Conservation (phyloP, 2,888 invertebrate genomes). For the Platycnemis pennipes region DNA sequence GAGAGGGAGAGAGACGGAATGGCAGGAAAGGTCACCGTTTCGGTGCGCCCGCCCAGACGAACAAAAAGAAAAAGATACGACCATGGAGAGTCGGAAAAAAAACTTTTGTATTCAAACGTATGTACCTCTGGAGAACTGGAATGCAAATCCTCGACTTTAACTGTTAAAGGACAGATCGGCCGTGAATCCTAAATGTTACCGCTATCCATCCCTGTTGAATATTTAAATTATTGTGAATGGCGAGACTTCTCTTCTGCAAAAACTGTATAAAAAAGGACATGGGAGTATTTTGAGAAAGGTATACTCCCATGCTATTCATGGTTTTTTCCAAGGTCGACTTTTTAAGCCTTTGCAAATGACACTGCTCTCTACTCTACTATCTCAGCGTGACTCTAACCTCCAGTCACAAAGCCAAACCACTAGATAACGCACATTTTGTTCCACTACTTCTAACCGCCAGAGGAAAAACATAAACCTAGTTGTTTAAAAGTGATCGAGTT, state of each 20-base stretch:
- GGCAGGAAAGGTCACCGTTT: conserved; percentile 8
- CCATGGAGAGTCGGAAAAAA: not conserved
- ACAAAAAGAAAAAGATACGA: not conserved
- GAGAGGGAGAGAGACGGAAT: conserved; percentile 5
- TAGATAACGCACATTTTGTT: too few relatives aligned
- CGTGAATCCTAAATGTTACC: not conserved
- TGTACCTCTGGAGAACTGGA: conserved; percentile 20
- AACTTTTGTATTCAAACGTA: conserved; percentile 34
- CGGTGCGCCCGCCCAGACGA: conserved; percentile 54
- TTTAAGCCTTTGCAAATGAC: not conserved
- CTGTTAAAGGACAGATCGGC: not conserved
- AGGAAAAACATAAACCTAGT: too few relatives aligned
- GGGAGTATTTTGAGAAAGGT: not conserved
- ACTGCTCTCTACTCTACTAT: not conserved
- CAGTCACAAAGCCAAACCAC: too few relatives aligned
- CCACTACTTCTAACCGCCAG: too few relatives aligned
- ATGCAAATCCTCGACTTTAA: conserved; percentile 42
- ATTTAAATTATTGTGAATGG: conserved; percentile 1
- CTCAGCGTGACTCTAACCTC: too few relatives aligned
- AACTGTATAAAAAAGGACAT: not conserved
- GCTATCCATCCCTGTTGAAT: not conserved
- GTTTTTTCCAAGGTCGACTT: not conserved
- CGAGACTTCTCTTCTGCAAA: not conserved
- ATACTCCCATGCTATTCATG: not conserved
- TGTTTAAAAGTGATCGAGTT: too few relatives aligned